Base-by-base conservation (phyloP, 2,113 vertebrate species). In the Opisthocomus hoazin region DNA sequence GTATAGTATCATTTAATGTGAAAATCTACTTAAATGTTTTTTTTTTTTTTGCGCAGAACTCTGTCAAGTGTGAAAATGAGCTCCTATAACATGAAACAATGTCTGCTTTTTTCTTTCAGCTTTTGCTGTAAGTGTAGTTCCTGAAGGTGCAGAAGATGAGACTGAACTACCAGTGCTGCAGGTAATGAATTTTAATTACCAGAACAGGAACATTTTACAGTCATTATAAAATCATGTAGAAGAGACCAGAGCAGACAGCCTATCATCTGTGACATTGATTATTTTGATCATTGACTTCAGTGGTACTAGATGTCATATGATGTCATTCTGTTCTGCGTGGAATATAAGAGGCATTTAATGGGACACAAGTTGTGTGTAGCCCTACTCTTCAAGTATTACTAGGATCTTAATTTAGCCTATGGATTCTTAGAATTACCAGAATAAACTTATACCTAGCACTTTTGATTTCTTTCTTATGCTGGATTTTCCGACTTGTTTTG, bases 101-200 rank as follows among this genome's bases (percentile, higher is more conserved):
- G 3, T 95, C 57, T 90, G 10, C 16, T 76, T 96, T 96, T 96
- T 94, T 96, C 73, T 91, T 91, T 87, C 90, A 98, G 98, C 88
- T 88, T 97, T 97, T 93, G 94, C 95, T 87, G 2, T 96, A 77
- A 86, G 12, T 58, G 81, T 96, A 79, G 76, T 85, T 96, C 88
- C 95, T 95, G 96, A 97, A 97, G 96, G 84, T 90, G 61, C 43
- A 69, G 97, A 97, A 96, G 95, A 97, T 87, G 80, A 97, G 53
- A 70, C 46, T 51, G 92, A 93, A 57, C 71, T 83, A 39, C 64
- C 88, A 65, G 53, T 84, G 66, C 85, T 96, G 76, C 96, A 98
- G 98, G 98, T 98, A 98, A 92, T 93, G 45, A 84, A 93, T 94
- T 94, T 70, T 92, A 70, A 83, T 82, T 66, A 39, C 70, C 19